Evolutionary conservation across 2,113 vertebrate species (phyloP).

Genomic region (Genyomyrus donnyi): DNA sequence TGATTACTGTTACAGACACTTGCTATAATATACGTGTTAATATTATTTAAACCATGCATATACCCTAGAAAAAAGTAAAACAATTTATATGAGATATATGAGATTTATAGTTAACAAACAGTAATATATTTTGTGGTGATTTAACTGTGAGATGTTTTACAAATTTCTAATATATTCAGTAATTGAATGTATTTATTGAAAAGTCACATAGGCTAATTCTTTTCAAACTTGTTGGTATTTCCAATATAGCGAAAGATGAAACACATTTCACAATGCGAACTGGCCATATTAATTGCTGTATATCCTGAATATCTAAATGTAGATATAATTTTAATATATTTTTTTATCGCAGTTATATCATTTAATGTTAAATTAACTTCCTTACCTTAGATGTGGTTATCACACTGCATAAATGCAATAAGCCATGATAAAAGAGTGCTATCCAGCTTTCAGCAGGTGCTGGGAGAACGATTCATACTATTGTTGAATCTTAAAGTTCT

Average conservation of each 20-base stretch:
- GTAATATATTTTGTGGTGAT: not conserved
- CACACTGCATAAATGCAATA: not conserved
- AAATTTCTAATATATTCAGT: not conserved
- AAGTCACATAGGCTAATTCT: not conserved
- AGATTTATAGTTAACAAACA: not conserved
- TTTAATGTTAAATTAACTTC: not conserved
- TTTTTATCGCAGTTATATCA: not conserved
- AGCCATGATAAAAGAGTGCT: not conserved
- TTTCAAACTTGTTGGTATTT: not conserved
- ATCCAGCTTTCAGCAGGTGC: not conserved
- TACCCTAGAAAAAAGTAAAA: not conserved
- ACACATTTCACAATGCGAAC: not conserved
- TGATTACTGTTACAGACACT: not conserved
- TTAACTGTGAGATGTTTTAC: not conserved
- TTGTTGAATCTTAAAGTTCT: not conserved
- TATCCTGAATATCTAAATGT: not conserved
- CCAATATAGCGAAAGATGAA: not conserved
- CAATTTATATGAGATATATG: not conserved
- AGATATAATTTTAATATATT: not conserved
- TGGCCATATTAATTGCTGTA: not conserved
- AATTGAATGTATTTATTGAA: not conserved
- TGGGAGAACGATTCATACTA: not conserved
- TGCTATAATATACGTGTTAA: not conserved
- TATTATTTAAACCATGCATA: not conserved
- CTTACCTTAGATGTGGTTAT: not conserved